phyloP scores from a whole-genome alignment of 2,797 vertebrate species.

The Falco columbarius region DNA sequence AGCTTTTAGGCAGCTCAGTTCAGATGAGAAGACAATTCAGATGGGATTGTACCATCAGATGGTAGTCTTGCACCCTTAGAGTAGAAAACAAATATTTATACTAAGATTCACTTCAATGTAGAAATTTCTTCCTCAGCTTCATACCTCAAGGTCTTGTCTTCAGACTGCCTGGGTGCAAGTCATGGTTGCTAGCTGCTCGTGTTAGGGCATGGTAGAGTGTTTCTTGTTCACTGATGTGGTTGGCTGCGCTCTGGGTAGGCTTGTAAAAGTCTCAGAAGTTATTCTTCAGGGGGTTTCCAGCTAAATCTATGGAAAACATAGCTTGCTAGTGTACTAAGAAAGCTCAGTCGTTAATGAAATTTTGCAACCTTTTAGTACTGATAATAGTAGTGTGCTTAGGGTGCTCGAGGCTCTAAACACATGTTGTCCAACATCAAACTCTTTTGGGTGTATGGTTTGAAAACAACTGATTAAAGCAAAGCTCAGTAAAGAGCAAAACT shows the following conservation, averaged over 20 bases:
- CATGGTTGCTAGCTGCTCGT: fast-evolving
- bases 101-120: background rate
- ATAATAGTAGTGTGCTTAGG: background rate
- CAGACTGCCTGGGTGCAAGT: background rate
- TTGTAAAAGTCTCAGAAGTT: background rate
- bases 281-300: background rate
- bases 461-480: background rate
- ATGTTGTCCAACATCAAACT: background rate
- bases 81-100: background rate
- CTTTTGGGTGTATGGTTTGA: background rate
- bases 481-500: background rate
- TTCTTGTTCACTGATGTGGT: background rate
- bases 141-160: background rate
- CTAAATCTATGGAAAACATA: background rate
- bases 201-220: background rate
- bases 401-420: background rate
- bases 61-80: background rate
- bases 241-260: background rate
- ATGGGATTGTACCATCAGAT: background rate
- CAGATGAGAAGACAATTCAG: background rate
- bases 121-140: background rate
- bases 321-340: background rate
- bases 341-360: background rate
- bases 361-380: background rate
- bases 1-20: background rate